Evolutionary conservation across 2,113 vertebrate species (phyloP).

Genomic region (Astur gentilis): DNA sequence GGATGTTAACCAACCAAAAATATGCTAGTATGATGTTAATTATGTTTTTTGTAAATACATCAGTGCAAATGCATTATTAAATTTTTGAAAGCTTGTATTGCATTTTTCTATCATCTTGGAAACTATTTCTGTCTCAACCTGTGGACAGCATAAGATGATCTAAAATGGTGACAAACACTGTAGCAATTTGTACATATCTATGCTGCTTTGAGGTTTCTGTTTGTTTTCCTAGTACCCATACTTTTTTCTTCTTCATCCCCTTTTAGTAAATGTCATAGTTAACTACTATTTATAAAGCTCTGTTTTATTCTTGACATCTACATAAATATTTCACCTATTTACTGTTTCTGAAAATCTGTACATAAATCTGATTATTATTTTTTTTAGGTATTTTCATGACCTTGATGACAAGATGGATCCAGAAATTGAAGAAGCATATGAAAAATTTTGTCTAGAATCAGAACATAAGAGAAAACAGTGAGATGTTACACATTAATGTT

Average conservation of each 20-base stretch:
- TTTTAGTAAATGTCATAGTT: neutral
- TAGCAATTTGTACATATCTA: neutral
- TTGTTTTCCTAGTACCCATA: neutral
- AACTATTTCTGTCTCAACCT: neutral
- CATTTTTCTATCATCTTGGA: neutral
- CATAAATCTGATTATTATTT: neutral
- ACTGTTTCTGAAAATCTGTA: neutral
- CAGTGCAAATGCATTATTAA: neutral
- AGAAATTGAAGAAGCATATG: constrained; percentile 92
- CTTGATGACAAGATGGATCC: constrained; percentile 91
- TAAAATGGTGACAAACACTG: neutral
- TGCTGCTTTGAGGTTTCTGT: neutral
- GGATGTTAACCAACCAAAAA: neutral
- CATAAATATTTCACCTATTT: neutral
- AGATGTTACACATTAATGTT: constrained; percentile 28
- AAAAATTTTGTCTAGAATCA: constrained; percentile 90
- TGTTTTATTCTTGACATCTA: neutral
- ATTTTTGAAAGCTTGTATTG: neutral
- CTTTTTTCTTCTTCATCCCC: neutral
- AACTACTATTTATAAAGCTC: neutral
- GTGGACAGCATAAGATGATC: neutral
- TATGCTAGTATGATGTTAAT: neutral
- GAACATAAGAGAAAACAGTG: constrained; percentile 81
- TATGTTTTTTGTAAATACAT: neutral
- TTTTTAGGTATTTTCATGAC: constrained; percentile 74